Evolutionary conservation across 2,113 vertebrate species (phyloP).

Genomic region (Malurus cyaneus): DNA sequence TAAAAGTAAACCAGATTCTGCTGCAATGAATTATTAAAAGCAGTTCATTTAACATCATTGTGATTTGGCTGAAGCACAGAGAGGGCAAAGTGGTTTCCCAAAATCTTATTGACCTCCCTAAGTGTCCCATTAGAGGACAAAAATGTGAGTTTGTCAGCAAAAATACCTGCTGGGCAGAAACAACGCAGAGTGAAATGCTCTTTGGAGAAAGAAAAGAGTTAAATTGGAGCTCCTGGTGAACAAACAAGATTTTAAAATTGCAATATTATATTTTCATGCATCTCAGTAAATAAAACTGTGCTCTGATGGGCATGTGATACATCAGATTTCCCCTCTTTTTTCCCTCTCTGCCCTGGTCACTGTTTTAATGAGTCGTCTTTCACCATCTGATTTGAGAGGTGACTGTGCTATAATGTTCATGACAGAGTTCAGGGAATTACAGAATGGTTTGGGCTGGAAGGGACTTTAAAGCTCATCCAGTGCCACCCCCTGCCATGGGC

Average conservation of each 20-base stretch:
- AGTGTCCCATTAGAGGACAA: constrained; percentile 16
- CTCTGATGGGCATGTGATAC: not conserved
- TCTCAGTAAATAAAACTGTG: not conserved
- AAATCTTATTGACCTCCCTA: constrained; percentile 17
- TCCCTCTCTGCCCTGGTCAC: not conserved
- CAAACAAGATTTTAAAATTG: not conserved
- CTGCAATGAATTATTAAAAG: constrained; percentile 27
- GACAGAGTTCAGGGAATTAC: not conserved
- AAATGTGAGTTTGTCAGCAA: constrained; percentile 21
- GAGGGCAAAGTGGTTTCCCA: constrained; percentile 30
- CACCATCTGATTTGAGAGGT: not conserved
- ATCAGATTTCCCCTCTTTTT: not conserved
- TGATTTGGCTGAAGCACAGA: not conserved
- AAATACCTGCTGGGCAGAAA: not conserved
- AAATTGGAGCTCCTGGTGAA: not conserved
- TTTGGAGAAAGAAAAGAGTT: not conserved
- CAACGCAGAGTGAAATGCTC: not conserved
- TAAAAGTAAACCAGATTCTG: constrained; percentile 21
- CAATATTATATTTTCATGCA: not conserved
- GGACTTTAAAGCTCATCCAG: not conserved
- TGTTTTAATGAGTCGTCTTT: not conserved
- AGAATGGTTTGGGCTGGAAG: not conserved
- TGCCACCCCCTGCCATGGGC: not conserved
- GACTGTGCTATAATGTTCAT: accelerated
- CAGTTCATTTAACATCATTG: constrained; percentile 26